Base-by-base conservation (phyloP, 1,140 invertebrate genomes). In the Colletes gigas region DNA sequence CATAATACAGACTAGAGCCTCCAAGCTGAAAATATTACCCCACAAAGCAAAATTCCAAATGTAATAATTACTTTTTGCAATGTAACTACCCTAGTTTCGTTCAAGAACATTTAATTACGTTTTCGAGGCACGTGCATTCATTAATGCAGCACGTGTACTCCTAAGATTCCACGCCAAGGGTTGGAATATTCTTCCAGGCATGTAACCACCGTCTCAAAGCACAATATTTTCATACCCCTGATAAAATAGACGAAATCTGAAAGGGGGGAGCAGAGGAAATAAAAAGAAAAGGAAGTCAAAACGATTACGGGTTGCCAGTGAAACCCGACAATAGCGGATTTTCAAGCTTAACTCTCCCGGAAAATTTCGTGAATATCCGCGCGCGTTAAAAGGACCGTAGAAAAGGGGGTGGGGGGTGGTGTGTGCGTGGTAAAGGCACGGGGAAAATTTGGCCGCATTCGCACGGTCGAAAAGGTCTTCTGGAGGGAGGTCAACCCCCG, bases 391-490 rank as follows among this genome's bases (percentile, higher is more conserved):
- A 44, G 4, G 30, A 30, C 30, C 30, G 30, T 30, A 30, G 30
- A 30, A 30, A 30, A 30, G 21, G 30, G 19, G 12, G 54, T 12
- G 15, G 19, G n/a, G 57, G 57, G 8, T 2, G 17, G 6, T 17
- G 6, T n/a, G 68, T 47, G 68, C 73, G 77, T 73, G 77, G 69
- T 39, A 65, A 79, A 60, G 77, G 68, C 68, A 73, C 70, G 60
- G 68, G 68, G 70, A 62, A 85, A 85, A 86, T 85, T 86, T 79
- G 83, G 83, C 66, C 74, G 79, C 79, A 73, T 70, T 82, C 57
- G 62, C 73, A 68, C 75, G 71, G 75, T 71, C 68, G 83, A 82
- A 85, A 85, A 84, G 72, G 73, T 74, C 63, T 84, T 67, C 75
- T 21, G 44, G 70, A 73, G 68, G 66, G 62, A 81, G 77, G 70